These are phyloP conservation scores for Geodia barretti DNA, from an alignment of 37 sponge, comb jelly and placozoan species.

Conservation along the genomic window DNA sequence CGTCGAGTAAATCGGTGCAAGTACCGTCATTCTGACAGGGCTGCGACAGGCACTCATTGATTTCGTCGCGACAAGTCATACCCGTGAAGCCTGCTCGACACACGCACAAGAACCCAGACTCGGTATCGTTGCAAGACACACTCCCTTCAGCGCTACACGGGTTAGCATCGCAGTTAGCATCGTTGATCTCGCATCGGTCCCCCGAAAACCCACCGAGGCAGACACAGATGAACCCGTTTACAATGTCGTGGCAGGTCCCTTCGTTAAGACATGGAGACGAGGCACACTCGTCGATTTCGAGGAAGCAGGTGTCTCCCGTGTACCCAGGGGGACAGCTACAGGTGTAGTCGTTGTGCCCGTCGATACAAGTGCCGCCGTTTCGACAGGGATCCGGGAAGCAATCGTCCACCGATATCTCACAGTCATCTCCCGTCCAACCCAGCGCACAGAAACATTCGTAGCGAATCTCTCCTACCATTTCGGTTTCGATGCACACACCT, in stretches of 20 bases:
- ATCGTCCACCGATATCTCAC: constrained; percentile 51
- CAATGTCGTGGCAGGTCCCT: constrained; percentile 59
- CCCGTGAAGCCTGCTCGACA: constrained; percentile 50
- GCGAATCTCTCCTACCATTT: not conserved
- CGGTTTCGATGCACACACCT: constrained; percentile 16
- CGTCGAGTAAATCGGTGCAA: constrained; percentile 17
- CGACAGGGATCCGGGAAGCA: constrained; percentile 68
- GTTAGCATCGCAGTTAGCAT: constrained; percentile 8
- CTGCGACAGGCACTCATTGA: constrained; percentile 33
- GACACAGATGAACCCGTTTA: constrained; percentile 49
- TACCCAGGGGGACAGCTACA: constrained; percentile 73
- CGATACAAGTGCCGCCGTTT: constrained; percentile 77
- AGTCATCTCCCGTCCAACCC: constrained; percentile 83
- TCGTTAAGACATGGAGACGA: constrained; percentile 63
- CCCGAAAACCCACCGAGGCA: constrained; percentile 48
- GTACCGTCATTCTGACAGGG: constrained; percentile 37
- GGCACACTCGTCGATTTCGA: constrained; percentile 60
- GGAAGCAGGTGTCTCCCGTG: constrained; percentile 62
- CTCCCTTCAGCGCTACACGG: constrained; percentile 53
- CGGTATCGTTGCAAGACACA: not conserved
- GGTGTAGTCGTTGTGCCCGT: constrained; percentile 48
- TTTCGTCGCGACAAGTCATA: constrained; percentile 18
- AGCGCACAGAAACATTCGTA: constrained; percentile 77
- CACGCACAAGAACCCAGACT: constrained; percentile 7
- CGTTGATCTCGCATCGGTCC: constrained; percentile 16